A percentile compares a stretch with the other conserved stretches of the same genome.
Evolutionary conservation across 2,888 invertebrate species (phyloP).

Genomic region (Gerris lacustris): DNA sequence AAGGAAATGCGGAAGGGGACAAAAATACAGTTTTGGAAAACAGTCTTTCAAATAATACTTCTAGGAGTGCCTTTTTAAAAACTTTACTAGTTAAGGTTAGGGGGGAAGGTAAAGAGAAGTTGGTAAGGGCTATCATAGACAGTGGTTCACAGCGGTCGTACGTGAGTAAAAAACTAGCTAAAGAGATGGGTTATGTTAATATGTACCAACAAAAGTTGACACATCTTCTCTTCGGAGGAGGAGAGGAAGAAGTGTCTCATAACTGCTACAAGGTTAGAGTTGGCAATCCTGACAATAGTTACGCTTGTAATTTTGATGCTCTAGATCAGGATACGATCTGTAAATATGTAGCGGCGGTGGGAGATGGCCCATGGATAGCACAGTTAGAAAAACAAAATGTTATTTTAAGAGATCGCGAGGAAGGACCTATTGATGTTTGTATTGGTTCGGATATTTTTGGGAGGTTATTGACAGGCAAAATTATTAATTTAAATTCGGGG

Average conservation of each 20-base stretch:
- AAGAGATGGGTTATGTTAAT: not conserved
- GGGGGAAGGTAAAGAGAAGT: conserved; percentile 1
- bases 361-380: not conserved
- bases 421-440: not conserved
- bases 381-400: conserved; percentile 3
- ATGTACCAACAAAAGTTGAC: conserved; percentile 1
- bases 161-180: not conserved
- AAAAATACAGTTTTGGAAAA: conserved; percentile 1
- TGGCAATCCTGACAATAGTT: not conserved
- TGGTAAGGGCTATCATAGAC: not conserved
- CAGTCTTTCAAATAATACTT: not conserved
- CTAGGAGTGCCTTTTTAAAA: not conserved
- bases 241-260: not conserved
- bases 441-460: conserved; percentile 1
- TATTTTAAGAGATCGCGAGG: conserved; percentile 3
- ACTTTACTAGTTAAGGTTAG: not conserved
- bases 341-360: conserved; percentile 1
- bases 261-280: not conserved
- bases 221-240: not conserved
- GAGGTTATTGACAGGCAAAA: not conserved
- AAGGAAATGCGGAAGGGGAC: not conserved
- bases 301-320: conserved; percentile 1
- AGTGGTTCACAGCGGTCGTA: not conserved
- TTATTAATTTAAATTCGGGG: not conserved
- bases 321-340: conserved; percentile 1